Evolutionary conservation across 1,140 invertebrate genomes (phyloP).

Genomic region (Drosophila seguyi): DNA sequence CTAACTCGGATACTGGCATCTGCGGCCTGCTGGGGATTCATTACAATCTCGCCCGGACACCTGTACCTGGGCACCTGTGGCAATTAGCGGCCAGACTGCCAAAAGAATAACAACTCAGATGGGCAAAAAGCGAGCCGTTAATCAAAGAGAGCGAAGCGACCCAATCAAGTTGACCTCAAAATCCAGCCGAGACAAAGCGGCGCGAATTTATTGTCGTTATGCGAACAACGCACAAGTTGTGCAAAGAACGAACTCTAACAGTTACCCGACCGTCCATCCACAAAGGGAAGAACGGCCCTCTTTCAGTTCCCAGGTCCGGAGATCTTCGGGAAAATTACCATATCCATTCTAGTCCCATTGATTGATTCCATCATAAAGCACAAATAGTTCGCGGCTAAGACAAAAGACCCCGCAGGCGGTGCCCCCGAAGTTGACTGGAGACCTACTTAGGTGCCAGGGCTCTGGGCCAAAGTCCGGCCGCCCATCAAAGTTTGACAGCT

Average conservation of each 20-base stretch:
- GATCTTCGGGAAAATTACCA: conserved; percentile 24
- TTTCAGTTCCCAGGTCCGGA: conserved; percentile 7
- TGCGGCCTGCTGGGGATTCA: conserved; percentile 37
- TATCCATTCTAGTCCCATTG: conserved; percentile 27
- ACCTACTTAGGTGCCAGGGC: conserved; percentile 37
- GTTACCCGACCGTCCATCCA: conserved; percentile 26
- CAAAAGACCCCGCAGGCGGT: conserved; percentile 42
- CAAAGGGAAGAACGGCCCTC: conserved; percentile 32
- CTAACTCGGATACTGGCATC: conserved; percentile 24
- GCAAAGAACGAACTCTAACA: conserved; percentile 52
- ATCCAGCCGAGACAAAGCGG: conserved; percentile 49
- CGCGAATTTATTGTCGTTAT: conserved; percentile 58
- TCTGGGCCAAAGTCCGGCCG: conserved; percentile 22
- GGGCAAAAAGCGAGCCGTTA: conserved; percentile 50
- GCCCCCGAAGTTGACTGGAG: conserved; percentile 22
- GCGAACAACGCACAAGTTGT: conserved; percentile 43
- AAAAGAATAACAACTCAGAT: conserved; percentile 29
- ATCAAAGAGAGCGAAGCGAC: conserved; percentile 57
- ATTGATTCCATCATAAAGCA: conserved; percentile 54
- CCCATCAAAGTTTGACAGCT: conserved; percentile 65
- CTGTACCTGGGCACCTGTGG: conserved; percentile 45
- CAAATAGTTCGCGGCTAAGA: conserved; percentile 34
- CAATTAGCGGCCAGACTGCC: conserved; percentile 54
- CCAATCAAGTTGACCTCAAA: conserved; percentile 69
- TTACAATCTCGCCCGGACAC: conserved; percentile 28